Evolutionary conservation across 2,797 vertebrate species (phyloP).

Genomic region (Notoglanidium macrostoma): DNA sequence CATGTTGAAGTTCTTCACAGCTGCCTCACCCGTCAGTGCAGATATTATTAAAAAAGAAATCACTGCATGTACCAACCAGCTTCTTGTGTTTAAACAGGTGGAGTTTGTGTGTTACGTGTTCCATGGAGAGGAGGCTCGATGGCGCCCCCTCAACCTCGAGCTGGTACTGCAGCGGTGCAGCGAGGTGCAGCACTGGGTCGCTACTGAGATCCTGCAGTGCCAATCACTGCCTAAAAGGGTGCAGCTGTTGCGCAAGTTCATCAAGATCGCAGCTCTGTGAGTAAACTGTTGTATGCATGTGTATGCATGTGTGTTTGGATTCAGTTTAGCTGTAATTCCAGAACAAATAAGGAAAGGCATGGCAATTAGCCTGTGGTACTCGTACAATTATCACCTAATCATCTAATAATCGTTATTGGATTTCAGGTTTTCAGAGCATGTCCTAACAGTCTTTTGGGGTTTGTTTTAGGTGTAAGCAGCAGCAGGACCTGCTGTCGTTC

Average conservation of each 20-base stretch:
- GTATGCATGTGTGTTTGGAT: conserved; percentile 30
- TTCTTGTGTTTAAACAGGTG: conserved; percentile 74
- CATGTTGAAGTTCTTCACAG: background rate
- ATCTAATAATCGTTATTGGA: conserved; percentile 5
- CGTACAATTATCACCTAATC: conserved; percentile 7
- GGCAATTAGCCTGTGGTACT: background rate
- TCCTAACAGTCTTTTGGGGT: conserved; percentile 17
- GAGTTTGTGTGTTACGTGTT: conserved; percentile 97
- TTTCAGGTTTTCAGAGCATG: conserved; percentile 13
- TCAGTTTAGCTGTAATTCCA: background rate
- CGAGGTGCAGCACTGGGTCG: conserved; percentile 95
- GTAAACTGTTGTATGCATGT: conserved; percentile 54
- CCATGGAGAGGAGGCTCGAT: conserved; percentile 89
- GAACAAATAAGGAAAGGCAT: background rate
- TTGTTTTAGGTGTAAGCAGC: conserved; percentile 87
- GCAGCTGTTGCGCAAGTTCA: conserved; percentile 94
- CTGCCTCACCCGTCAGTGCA: background rate
- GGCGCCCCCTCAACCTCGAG: conserved; percentile 94
- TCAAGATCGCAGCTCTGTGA: conserved; percentile 94
- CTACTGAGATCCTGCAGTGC: conserved; percentile 92
- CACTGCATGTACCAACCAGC: conserved; percentile 15
- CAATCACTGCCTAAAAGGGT: conserved; percentile 87
- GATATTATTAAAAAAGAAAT: background rate
- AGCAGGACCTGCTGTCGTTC: conserved; percentile 94
- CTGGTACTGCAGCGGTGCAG: conserved; percentile 94